These are phyloP conservation scores for Cordilura impudica DNA, from an alignment of 2,888 invertebrate genomes.

Conservation along the genomic window DNA sequence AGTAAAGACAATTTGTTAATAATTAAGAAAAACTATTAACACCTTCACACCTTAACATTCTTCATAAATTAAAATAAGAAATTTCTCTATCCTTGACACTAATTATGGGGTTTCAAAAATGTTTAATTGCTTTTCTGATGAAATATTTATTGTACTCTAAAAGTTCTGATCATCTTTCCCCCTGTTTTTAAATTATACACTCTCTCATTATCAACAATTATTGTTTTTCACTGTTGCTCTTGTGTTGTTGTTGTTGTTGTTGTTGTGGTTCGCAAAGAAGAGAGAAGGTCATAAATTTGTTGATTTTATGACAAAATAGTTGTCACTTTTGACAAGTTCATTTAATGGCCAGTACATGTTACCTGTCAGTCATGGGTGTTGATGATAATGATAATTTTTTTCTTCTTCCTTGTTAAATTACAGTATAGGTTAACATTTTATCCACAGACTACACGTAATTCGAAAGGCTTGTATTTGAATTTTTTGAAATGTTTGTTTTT, in stretches of 20 bases:
- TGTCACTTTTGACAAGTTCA: slow-evolving; percentile 74
- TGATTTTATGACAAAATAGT: slow-evolving; percentile 72
- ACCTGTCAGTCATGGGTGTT: slow-evolving; percentile 62
- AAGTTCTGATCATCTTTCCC: background rate
- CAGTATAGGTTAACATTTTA: background rate
- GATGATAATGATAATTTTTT: slow-evolving; percentile 56
- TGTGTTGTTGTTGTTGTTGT: slow-evolving; percentile 20
- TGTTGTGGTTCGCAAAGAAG: slow-evolving; percentile 14
- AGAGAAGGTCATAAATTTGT: slow-evolving; percentile 68
- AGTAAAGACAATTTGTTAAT: too few relatives aligned
- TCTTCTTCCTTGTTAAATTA: background rate
- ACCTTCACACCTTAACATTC: slow-evolving; percentile 50
- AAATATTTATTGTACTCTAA: background rate
- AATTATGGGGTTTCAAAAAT: slow-evolving; percentile 49
- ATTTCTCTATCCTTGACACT: slow-evolving; percentile 57
- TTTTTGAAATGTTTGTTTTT: background rate
- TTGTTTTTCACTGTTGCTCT: slow-evolving; percentile 39
- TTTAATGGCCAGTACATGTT: slow-evolving; percentile 68
- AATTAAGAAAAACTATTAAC: slow-evolving; percentile 41
- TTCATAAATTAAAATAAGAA: background rate
- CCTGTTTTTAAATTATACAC: background rate
- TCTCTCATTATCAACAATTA: background rate
- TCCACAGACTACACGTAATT: background rate
- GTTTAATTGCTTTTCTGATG: slow-evolving; percentile 45
- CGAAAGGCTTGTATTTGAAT: background rate